Evolutionary conservation across 2,797 vertebrate species (phyloP).

Genomic region (Sebastes taczanowskii): DNA sequence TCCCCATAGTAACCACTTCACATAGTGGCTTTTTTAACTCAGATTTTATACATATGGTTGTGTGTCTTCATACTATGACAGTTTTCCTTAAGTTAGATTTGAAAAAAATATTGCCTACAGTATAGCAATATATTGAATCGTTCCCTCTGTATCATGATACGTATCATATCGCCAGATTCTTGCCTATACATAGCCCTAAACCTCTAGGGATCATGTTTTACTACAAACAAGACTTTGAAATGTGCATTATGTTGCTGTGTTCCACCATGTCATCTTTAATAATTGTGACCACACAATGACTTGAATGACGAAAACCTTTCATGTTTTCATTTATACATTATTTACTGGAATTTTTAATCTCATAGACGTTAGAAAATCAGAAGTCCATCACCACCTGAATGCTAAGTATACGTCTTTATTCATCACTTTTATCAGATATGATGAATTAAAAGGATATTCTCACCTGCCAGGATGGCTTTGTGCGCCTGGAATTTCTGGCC

Average conservation of each 20-base stretch:
- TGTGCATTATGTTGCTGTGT: neutral
- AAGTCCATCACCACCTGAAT: neutral
- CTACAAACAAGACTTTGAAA: neutral
- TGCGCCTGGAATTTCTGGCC: conserved; percentile 92
- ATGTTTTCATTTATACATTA: neutral
- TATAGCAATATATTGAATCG: no score
- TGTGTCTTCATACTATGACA: no score
- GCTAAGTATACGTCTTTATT: neutral
- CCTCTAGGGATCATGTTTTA: neutral
- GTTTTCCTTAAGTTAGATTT: no score
- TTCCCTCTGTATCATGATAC: neutral
- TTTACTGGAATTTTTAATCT: neutral
- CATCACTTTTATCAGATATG: neutral
- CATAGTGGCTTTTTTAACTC: no score
- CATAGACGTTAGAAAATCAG: neutral
- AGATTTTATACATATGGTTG: no score
- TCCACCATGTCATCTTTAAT: neutral
- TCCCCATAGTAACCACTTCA: no score
- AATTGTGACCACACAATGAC: neutral
- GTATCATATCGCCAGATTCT: no score
- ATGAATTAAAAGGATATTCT: neutral
- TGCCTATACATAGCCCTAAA: neutral
- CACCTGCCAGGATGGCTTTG: conserved; percentile 92
- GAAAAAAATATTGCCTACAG: no score
- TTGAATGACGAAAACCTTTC: neutral